These are phyloP conservation scores for Eurytoma californica DNA, from an alignment of 2,888 invertebrate species.

Conservation along the genomic window DNA sequence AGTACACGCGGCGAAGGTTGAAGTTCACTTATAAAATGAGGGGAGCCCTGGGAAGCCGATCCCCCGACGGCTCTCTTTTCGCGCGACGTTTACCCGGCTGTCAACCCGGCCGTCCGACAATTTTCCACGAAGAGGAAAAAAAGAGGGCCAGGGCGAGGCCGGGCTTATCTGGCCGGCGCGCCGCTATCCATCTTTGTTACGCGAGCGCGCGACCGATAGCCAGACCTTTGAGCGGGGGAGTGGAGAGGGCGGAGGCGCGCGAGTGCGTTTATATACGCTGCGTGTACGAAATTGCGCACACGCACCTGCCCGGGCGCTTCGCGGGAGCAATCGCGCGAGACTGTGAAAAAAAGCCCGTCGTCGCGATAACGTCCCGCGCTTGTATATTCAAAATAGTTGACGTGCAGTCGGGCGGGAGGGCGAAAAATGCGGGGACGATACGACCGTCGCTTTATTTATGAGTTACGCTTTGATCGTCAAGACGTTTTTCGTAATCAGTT, in stretches of 20 bases:
- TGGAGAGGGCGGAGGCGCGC: neutral
- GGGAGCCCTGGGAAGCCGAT: constrained; percentile 23
- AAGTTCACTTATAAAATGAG: constrained; percentile 45
- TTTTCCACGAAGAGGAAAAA: constrained; percentile 31
- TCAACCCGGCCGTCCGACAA: constrained; percentile 41
- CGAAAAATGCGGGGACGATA: neutral
- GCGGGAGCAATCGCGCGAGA: constrained; percentile 4
- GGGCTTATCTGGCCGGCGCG: constrained; percentile 39
- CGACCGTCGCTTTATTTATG: constrained; percentile 10
- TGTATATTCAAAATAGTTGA: constrained; percentile 40
- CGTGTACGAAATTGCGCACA: constrained; percentile 3
- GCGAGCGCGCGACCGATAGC: constrained; percentile 15
- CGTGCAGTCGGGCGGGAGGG: neutral
- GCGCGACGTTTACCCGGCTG: constrained; percentile 29
- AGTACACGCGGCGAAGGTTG: neutral
- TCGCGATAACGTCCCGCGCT: constrained; percentile 29
- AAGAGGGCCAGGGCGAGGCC: constrained; percentile 3
- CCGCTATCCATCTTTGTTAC: constrained; percentile 52
- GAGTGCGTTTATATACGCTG: neutral
- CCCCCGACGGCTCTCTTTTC: neutral
- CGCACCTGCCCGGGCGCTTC: neutral
- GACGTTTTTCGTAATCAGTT: too few relatives aligned
- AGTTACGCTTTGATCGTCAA: neutral
- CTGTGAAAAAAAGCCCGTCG: constrained; percentile 6
- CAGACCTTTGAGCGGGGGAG: neutral